A percentile compares a stretch with the other conserved stretches of the same genome.
Evolutionary conservation across 2,113 vertebrate species (phyloP).

Genomic region (Ciconia maguari): DNA sequence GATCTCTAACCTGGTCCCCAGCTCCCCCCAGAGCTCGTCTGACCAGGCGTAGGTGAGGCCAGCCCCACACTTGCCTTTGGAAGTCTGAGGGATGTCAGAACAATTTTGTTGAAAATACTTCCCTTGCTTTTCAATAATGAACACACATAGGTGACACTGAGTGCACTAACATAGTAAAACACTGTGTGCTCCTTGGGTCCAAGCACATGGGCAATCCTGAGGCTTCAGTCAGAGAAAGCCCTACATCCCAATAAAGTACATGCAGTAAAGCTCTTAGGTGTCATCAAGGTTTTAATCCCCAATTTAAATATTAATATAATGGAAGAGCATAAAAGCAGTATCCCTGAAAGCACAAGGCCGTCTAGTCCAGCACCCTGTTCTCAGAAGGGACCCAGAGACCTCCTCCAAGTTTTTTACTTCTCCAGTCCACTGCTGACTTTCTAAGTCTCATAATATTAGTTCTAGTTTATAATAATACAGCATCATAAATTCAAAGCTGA

Average conservation of each 20-base stretch:
- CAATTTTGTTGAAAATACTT: neutral
- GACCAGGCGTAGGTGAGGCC: neutral
- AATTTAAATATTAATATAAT: slow-evolving; percentile 22
- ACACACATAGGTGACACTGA: neutral
- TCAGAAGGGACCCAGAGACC: neutral
- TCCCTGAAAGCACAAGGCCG: neutral
- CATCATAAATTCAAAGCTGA: neutral
- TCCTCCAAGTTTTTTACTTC: neutral
- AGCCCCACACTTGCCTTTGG: neutral
- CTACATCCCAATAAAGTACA: neutral
- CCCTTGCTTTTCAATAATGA: neutral
- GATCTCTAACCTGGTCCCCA: neutral
- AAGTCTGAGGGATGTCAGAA: neutral
- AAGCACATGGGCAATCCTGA: neutral
- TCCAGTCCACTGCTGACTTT: neutral
- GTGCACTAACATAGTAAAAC: neutral
- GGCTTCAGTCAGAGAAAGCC: neutral
- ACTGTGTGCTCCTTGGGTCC: neutral
- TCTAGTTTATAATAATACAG: neutral
- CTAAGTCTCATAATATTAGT: neutral
- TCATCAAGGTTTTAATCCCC: slow-evolving; percentile 33
- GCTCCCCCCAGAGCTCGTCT: neutral
- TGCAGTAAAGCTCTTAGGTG: neutral
- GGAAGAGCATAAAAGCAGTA: neutral
- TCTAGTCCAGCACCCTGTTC: neutral